Conservation (phyloP, 2,113 vertebrate species). For the Empidonax alnorum region DNA sequence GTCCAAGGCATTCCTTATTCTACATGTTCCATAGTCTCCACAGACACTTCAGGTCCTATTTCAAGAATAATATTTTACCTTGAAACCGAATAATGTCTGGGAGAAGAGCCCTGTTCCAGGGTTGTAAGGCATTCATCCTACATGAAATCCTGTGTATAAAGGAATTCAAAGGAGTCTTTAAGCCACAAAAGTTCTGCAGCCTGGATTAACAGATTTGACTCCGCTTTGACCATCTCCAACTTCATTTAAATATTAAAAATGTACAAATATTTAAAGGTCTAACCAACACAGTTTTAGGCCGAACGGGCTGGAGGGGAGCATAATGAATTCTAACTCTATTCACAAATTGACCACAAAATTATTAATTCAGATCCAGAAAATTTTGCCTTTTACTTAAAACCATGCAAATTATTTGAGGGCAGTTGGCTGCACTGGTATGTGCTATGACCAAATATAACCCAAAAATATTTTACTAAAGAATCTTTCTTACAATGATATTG, state of each 20-base stretch:
- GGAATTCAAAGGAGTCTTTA: not conserved
- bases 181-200: not conserved
- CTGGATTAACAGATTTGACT: not conserved
- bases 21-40: not conserved
- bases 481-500: not conserved
- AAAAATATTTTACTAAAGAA: not conserved
- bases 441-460: not conserved
- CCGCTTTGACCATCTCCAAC: not conserved
- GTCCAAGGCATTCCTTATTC: not conserved
- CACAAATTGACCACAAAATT: not conserved
- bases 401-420: not conserved
- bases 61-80: constrained; percentile 25
- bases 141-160: not conserved
- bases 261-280: not conserved
- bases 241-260: not conserved
- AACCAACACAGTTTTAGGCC: not conserved
- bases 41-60: not conserved
- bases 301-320: not conserved
- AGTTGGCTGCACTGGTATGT: not conserved
- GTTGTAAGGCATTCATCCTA: not conserved
- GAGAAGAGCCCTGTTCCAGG: not conserved
- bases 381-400: not conserved
- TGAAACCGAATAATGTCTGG: not conserved
- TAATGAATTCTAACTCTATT: not conserved
- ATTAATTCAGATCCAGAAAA: not conserved